Evolutionary conservation across 2,888 invertebrate species (phyloP).

Genomic region (Piscicola geometra): DNA sequence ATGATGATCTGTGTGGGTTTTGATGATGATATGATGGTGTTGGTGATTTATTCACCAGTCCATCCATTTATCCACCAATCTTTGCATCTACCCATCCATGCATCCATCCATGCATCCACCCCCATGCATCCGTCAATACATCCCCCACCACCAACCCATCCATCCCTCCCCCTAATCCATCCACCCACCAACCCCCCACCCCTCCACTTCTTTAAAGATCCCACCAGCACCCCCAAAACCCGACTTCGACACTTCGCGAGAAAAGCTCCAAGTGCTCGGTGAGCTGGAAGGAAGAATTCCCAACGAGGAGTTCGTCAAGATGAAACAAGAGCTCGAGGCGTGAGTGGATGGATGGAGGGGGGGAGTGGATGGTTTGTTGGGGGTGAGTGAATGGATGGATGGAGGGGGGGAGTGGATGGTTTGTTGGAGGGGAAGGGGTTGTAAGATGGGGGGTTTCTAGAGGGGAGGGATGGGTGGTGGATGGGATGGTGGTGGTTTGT

Average conservation of each 20-base stretch:
- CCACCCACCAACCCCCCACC: too few relatives aligned
- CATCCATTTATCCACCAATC: too few relatives aligned
- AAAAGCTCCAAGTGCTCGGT: constrained; percentile 92
- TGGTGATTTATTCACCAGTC: too few relatives aligned
- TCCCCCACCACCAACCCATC: not conserved
- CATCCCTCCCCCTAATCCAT: not conserved
- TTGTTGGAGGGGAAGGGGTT: not conserved
- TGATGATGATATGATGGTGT: too few relatives aligned
- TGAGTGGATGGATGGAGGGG: constrained; percentile 60
- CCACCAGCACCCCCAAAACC: constrained; percentile 70
- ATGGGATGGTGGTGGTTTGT: not conserved
- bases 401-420: too few relatives aligned
- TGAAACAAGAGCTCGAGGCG: constrained; percentile 99
- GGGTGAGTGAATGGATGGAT: not conserved
- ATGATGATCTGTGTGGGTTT: too few relatives aligned
- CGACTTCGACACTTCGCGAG: constrained; percentile 96
- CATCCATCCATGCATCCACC: too few relatives aligned
- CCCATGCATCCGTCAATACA: too few relatives aligned
- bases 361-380: too few relatives aligned
- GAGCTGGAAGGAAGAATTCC: constrained; percentile 99
- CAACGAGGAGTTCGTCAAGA: constrained; percentile 95
- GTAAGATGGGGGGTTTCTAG: constrained; percentile 72
- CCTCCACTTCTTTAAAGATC: constrained; percentile 59
- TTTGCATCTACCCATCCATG: too few relatives aligned
- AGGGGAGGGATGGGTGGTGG: constrained; percentile 65